These are phyloP conservation scores for Drosophila niveifrons DNA, from an alignment of 2,888 invertebrate genomes.

Conservation along the genomic window DNA sequence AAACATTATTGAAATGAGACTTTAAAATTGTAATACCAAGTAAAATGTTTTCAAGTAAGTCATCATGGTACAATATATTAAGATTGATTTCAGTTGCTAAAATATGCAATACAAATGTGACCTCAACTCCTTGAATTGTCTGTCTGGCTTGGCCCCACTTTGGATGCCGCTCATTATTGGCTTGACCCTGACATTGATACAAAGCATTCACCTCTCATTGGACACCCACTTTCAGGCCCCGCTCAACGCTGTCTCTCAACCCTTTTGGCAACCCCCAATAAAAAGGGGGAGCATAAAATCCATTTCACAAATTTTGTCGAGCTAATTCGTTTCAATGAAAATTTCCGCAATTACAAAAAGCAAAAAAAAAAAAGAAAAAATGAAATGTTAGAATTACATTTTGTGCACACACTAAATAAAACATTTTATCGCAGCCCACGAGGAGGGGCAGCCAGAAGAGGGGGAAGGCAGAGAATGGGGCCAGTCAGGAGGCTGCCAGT, in stretches of 20 bases:
- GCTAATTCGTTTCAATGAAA: constrained; percentile 79
- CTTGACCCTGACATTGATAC: constrained; percentile 71
- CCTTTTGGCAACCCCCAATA: neutral
- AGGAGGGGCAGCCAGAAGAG: constrained; percentile 11
- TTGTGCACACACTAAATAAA: constrained; percentile 60
- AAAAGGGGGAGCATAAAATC: constrained; percentile 21
- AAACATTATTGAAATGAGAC: too few species aligned
- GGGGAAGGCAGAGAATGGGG: constrained; percentile 9
- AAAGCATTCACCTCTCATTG: constrained; percentile 58
- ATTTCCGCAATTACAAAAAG: constrained; percentile 73
- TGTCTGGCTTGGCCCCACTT: neutral
- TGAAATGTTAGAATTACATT: constrained; percentile 74
- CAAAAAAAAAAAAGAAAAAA: constrained; percentile 6
- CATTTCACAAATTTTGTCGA: constrained; percentile 38
- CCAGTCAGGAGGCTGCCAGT: constrained; percentile 62
- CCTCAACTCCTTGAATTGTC: too few species aligned
- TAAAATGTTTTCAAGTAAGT: too few species aligned
- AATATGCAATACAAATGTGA: neutral
- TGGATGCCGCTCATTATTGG: neutral
- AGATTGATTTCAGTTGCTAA: neutral
- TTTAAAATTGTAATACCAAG: too few species aligned
- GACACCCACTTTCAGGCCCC: neutral
- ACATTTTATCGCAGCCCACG: constrained; percentile 51
- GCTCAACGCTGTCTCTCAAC: neutral
- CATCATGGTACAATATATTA: too few species aligned